Conservation (phyloP, 37 sponge, comb jelly and placozoan species). For the Agelas oroides region DNA sequence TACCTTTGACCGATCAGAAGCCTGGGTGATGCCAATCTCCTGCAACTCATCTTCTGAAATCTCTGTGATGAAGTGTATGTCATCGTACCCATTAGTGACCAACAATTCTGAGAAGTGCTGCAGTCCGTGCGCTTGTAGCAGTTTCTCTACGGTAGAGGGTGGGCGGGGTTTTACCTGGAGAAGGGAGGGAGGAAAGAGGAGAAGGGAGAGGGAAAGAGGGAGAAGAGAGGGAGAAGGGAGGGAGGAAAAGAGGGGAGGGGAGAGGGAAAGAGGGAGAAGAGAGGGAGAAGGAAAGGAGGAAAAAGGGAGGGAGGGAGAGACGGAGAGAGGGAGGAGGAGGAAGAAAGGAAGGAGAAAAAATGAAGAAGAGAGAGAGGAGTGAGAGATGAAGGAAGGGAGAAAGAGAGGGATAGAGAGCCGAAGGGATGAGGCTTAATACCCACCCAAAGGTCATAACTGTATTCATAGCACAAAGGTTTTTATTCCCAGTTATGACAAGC, state of each 20-base stretch:
- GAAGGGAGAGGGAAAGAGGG: neutral
- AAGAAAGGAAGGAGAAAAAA: neutral
- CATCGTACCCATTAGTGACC: constrained; percentile 75
- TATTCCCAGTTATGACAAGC: no score
- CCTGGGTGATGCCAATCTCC: constrained; percentile 45
- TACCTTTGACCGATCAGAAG: constrained; percentile 59
- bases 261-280: neutral
- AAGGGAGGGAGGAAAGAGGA: neutral
- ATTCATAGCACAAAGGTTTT: no score
- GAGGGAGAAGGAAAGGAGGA: constrained; percentile 8
- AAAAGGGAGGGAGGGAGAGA: neutral
- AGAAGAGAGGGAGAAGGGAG: neutral
- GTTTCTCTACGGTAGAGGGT: constrained; percentile 25
- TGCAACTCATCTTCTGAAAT: constrained; percentile 51
- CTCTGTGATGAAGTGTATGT: constrained; percentile 60
- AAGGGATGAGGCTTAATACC: no score
- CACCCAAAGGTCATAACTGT: no score
- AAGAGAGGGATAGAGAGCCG: no score
- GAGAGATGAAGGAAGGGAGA: neutral
- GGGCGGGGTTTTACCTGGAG: neutral
- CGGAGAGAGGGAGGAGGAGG: neutral
- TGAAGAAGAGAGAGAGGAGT: neutral
- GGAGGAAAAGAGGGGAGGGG: neutral
- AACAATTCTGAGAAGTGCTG: constrained; percentile 41
- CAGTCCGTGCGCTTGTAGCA: constrained; percentile 40